Conservation (phyloP, 1,140 invertebrate genomes). For the Vanessa atalanta region DNA sequence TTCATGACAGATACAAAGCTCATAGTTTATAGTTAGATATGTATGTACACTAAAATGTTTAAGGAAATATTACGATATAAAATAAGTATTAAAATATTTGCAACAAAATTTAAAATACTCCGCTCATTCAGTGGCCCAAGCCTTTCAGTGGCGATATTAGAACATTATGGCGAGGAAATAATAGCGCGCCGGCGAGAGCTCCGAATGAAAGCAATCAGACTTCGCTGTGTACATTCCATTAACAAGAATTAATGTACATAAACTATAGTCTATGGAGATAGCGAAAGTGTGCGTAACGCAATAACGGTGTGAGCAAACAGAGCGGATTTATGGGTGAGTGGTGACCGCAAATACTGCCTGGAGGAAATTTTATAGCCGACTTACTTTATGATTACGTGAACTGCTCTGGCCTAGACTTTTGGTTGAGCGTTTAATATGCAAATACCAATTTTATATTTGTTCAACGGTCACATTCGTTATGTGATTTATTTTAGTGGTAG, state of each 20-base stretch:
- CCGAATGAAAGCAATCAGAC: slow-evolving; percentile 40
- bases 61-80: neutral
- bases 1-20: too few species aligned
- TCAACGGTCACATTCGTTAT: too few species aligned
- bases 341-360: neutral
- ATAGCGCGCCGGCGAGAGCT: slow-evolving; percentile 30
- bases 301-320: slow-evolving; percentile 7
- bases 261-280: neutral
- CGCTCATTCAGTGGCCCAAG: slow-evolving; percentile 24
- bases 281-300: slow-evolving; percentile 1
- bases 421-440: too few species aligned
- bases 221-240: slow-evolving; percentile 44
- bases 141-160: slow-evolving; percentile 37
- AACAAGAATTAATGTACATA: slow-evolving; percentile 36
- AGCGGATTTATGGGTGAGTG: neutral
- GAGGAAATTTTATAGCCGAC: neutral
- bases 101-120: neutral
- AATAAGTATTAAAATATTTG: neutral
- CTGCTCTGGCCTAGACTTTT: neutral
- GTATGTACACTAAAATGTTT: too few species aligned
- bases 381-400: neutral
- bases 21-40: too few species aligned
- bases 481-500: too few species aligned
- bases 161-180: slow-evolving; percentile 37
- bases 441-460: too few species aligned